A percentile compares a stretch with the other conserved stretches of the same genome.
These are phyloP conservation scores for Strix uralensis DNA, from an alignment of 2,113 vertebrate species.

Conservation along the genomic window DNA sequence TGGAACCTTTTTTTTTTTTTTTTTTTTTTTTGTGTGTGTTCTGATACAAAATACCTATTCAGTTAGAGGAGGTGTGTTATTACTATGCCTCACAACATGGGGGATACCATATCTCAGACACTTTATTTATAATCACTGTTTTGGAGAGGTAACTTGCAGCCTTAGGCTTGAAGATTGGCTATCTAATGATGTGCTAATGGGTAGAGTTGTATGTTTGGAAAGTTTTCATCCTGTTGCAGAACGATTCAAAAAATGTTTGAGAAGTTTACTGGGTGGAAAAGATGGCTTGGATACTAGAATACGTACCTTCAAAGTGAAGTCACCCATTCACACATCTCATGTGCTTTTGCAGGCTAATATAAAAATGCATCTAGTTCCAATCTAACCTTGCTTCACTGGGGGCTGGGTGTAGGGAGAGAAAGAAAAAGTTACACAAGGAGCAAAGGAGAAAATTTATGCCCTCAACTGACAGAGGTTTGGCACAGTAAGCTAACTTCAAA, in stretches of 20 bases:
- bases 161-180: neutral
- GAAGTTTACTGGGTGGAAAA: neutral
- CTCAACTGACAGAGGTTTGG: slow-evolving; percentile 43
- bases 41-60: neutral
- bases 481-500: slow-evolving; percentile 50
- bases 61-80: neutral
- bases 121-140: neutral
- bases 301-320: neutral
- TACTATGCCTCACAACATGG: neutral
- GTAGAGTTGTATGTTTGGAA: neutral
- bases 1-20: neutral
- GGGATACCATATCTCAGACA: neutral
- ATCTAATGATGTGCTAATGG: neutral
- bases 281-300: neutral
- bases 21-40: neutral
- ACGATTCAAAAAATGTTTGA: neutral
- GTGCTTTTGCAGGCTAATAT: neutral
- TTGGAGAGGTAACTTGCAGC: neutral
- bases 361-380: neutral
- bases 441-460: slow-evolving; percentile 35
- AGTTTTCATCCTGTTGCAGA: neutral
- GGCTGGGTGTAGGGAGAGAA: neutral
- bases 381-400: neutral
- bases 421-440: slow-evolving; percentile 25
- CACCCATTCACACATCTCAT: neutral